phyloP scores from a whole-genome alignment of 1,140 invertebrate species.

The Physella acuta region DNA sequence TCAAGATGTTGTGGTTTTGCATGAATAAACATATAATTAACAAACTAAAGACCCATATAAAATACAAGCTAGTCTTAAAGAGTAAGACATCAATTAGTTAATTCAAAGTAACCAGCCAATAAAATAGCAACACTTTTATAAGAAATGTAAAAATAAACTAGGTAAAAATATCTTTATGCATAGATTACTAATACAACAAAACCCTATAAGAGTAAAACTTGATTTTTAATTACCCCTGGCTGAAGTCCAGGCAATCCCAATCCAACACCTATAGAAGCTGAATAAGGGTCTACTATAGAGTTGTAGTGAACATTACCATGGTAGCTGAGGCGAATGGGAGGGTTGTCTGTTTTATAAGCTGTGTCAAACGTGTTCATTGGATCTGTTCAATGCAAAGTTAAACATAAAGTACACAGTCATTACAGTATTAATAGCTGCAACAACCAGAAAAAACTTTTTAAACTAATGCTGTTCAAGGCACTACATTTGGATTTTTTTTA shows the following conservation, averaged over 20 bases:
- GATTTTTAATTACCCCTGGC: slow-evolving; percentile 71
- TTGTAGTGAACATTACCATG: slow-evolving; percentile 90
- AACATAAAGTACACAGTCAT: slow-evolving; percentile 67
- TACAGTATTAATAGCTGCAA: too few species aligned
- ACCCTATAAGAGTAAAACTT: neutral
- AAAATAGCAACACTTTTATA: neutral
- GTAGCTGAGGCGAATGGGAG: slow-evolving; percentile 86
- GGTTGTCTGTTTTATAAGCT: slow-evolving; percentile 71
- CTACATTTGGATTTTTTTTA: too few species aligned
- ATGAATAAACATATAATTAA: too few species aligned
- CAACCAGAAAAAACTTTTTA: too few species aligned
- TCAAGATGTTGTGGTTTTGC: too few species aligned
- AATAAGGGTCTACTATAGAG: slow-evolving; percentile 85
- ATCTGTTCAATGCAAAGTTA: slow-evolving; percentile 62
- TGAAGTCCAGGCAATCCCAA: slow-evolving; percentile 82
- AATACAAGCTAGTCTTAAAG: too few species aligned
- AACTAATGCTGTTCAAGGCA: too few species aligned
- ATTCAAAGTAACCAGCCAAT: too few species aligned
- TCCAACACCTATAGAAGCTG: slow-evolving; percentile 78
- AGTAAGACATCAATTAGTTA: too few species aligned
- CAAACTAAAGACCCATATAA: too few species aligned
- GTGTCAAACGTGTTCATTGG: slow-evolving; percentile 91
- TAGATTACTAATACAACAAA: neutral
- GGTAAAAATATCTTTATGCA: neutral
- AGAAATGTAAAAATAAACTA: neutral